These are phyloP conservation scores for Teleogryllus oceanicus DNA, from an alignment of 2,888 invertebrate genomes.

Conservation along the genomic window DNA sequence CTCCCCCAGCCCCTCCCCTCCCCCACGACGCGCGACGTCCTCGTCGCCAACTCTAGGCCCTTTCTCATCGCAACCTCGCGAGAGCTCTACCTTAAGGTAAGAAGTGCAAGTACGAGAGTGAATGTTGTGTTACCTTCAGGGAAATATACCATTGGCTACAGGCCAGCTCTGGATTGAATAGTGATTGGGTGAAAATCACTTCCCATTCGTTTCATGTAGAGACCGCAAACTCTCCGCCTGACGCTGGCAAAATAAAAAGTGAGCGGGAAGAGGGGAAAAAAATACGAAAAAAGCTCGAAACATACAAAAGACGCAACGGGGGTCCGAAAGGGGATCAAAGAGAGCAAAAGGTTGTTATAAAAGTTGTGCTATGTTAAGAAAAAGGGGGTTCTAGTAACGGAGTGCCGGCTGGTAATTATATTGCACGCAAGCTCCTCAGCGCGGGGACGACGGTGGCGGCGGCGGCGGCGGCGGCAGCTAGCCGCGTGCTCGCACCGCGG, in stretches of 20 bases:
- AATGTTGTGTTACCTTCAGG: not conserved
- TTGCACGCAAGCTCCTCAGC: not conserved
- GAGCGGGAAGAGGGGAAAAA: not conserved
- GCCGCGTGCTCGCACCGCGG: too few relatives aligned
- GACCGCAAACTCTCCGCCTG: not conserved
- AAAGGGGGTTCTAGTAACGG: not conserved
- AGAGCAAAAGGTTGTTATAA: not conserved
- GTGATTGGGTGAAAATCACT: conserved; percentile 18
- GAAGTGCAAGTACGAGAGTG: not conserved
- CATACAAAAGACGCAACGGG: not conserved
- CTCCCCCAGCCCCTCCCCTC: not conserved
- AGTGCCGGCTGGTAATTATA: not conserved
- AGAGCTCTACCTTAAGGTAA: not conserved
- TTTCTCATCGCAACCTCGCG: not conserved
- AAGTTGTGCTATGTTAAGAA: conserved; percentile 18
- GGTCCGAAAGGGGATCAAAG: not conserved
- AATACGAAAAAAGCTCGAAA: not conserved
- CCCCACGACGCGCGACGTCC: not conserved
- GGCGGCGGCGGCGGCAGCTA: not conserved
- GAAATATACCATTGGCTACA: not conserved
- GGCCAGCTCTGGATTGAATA: not conserved
- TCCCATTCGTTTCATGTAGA: not conserved
- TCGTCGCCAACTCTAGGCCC: not conserved
- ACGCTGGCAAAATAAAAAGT: not conserved
- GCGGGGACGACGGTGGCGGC: not conserved